A percentile compares a stretch with the other conserved stretches of the same genome.
Evolutionary conservation across 2,797 vertebrate species (phyloP).

Genomic region (Poecilia wingei): DNA sequence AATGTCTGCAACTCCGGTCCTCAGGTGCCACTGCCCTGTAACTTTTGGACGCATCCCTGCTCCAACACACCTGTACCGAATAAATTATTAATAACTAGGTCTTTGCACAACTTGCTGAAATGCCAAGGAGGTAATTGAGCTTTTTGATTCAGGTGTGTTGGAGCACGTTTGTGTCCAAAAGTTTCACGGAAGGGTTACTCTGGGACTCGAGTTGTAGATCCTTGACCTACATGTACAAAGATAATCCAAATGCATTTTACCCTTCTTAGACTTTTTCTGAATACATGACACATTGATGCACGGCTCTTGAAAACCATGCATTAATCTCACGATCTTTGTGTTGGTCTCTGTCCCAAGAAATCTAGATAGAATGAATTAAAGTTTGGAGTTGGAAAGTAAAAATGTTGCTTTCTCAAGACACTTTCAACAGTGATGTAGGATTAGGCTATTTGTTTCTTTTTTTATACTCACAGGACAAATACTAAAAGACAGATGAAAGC

Average conservation of each 20-base stretch:
- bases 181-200: not conserved
- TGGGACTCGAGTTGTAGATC: not conserved
- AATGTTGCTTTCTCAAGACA: not conserved
- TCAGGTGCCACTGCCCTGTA: not conserved
- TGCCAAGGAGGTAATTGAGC: not conserved
- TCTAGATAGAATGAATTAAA: not conserved
- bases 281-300: not conserved
- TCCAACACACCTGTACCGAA: not conserved
- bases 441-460: constrained; percentile 17
- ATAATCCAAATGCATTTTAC: not conserved
- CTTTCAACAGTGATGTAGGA: constrained; percentile 21
- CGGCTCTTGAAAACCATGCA: not conserved
- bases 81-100: not conserved
- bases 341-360: not conserved
- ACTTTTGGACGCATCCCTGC: not conserved
- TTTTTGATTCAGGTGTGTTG: not conserved
- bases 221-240: not conserved
- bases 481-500: not conserved
- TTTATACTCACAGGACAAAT: not conserved
- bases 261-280: too few species aligned
- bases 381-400: not conserved
- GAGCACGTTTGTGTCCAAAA: not conserved
- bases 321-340: not conserved
- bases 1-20: not conserved
- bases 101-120: too few species aligned